These are phyloP conservation scores for Enteromius anoplus DNA, from an alignment of 2,797 vertebrate genomes.

Conservation along the genomic window DNA sequence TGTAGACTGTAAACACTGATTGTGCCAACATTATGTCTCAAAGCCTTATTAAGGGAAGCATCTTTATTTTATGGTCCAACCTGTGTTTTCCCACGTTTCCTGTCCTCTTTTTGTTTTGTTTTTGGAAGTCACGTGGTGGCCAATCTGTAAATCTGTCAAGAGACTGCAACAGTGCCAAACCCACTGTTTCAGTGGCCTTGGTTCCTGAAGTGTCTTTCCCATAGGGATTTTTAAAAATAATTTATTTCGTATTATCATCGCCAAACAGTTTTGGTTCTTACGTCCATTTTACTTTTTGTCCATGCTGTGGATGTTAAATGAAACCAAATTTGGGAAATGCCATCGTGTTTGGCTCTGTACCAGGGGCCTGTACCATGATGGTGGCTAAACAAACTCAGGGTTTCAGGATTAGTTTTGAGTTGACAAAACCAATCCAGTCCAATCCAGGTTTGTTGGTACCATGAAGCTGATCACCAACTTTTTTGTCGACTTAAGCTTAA, in stretches of 20 bases:
- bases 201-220: neutral
- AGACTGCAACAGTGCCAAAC: neutral
- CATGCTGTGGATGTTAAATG: neutral
- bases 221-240: neutral
- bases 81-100: constrained; percentile 15
- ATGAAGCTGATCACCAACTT: too few relatives aligned
- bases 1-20: neutral
- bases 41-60: constrained; percentile 2
- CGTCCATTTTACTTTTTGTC: neutral
- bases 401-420: too few relatives aligned
- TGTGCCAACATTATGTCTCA: neutral
- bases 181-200: neutral
- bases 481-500: too few relatives aligned
- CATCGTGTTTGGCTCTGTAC: neutral
- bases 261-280: neutral
- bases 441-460: too few relatives aligned
- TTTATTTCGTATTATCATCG: neutral
- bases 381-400: too few relatives aligned
- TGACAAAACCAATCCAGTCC: too few relatives aligned
- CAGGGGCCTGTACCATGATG: too few relatives aligned
- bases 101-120: neutral
- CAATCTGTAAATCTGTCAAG: constrained; percentile 15
- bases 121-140: constrained; percentile 3
- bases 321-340: neutral
- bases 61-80: constrained; percentile 2